Conservation (phyloP, 2,888 invertebrate species). For the Arenicola marina region DNA sequence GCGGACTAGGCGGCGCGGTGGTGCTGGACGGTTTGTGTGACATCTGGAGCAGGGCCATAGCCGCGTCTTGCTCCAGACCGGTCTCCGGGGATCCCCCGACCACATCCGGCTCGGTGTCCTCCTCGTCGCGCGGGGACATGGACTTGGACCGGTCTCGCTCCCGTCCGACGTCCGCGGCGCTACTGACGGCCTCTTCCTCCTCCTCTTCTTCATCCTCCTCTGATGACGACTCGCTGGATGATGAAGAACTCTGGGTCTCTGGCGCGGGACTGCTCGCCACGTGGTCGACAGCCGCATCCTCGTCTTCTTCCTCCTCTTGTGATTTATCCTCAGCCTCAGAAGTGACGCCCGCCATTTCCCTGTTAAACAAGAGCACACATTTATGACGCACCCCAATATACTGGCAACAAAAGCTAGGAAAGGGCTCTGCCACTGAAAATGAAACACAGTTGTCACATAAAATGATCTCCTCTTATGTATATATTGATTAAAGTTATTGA, state of each 20-base stretch:
- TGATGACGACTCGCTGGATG: neutral
- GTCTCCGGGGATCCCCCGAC: conserved; percentile 6
- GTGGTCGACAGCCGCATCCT: neutral
- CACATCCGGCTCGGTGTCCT: conserved; percentile 6
- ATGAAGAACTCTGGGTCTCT: neutral
- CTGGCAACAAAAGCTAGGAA: too few species aligned
- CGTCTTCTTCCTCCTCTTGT: conserved; percentile 6
- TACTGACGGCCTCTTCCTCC: neutral
- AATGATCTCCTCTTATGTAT: too few species aligned
- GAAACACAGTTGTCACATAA: too few species aligned
- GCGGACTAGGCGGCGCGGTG: neutral
- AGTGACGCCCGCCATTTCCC: too few species aligned
- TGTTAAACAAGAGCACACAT: too few species aligned
- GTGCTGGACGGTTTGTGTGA: neutral
- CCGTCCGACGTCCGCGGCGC: neutral
- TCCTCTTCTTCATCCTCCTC: conserved; percentile 30
- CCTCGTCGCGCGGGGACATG: neutral
- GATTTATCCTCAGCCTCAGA: conserved; percentile 18
- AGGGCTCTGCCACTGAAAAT: too few species aligned
- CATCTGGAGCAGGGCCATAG: conserved; percentile 25
- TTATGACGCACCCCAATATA: too few species aligned
- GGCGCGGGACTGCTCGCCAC: neutral
- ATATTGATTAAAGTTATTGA: too few species aligned
- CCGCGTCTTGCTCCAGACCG: conserved; percentile 25
- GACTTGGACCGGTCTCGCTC: conserved; percentile 7